Evolutionary conservation across 2,888 invertebrate genomes (phyloP).

Genomic region (Acrocyrtus sp.): DNA sequence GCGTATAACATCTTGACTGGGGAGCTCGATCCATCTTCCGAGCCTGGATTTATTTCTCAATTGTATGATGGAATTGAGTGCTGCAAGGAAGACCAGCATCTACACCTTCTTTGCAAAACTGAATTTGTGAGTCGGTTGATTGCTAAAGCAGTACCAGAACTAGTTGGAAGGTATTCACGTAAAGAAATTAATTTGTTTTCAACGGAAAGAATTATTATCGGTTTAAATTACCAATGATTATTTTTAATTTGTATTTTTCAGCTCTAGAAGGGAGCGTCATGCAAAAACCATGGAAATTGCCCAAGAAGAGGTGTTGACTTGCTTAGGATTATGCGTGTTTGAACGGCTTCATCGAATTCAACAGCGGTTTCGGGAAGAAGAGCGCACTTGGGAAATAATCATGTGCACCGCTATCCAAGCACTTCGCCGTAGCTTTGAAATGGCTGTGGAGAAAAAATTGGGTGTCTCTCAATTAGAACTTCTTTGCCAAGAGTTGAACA

Average conservation of each 20-base stretch:
- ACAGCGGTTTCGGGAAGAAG: constrained; percentile 87
- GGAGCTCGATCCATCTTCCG: constrained; percentile 78
- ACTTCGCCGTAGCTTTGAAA: constrained; percentile 87
- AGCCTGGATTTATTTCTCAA: constrained; percentile 88
- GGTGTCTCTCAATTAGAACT: constrained; percentile 89
- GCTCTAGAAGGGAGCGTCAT: constrained; percentile 84
- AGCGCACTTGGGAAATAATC: constrained; percentile 92
- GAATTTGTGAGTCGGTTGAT: constrained; percentile 90
- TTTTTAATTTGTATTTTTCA: background rate
- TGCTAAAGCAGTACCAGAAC: constrained; percentile 89
- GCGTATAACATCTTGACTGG: constrained; percentile 88
- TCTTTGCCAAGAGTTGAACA: constrained; percentile 86
- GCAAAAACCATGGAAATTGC: constrained; percentile 97
- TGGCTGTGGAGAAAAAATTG: constrained; percentile 88
- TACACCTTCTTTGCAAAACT: constrained; percentile 87
- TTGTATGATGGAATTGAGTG: constrained; percentile 88
- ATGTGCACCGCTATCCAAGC: constrained; percentile 90
- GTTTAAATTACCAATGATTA: no score
- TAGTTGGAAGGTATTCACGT: constrained; percentile 86
- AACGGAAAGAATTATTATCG: no score
- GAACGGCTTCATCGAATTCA: constrained; percentile 89
- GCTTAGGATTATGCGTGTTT: constrained; percentile 92
- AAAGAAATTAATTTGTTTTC: no score
- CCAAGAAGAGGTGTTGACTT: constrained; percentile 95
- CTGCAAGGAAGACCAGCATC: constrained; percentile 86